Evolutionary conservation across 2,113 vertebrate genomes (phyloP), one percentile per base, ranked within the genome.

Genomic region (Lates calcarifer): DNA sequence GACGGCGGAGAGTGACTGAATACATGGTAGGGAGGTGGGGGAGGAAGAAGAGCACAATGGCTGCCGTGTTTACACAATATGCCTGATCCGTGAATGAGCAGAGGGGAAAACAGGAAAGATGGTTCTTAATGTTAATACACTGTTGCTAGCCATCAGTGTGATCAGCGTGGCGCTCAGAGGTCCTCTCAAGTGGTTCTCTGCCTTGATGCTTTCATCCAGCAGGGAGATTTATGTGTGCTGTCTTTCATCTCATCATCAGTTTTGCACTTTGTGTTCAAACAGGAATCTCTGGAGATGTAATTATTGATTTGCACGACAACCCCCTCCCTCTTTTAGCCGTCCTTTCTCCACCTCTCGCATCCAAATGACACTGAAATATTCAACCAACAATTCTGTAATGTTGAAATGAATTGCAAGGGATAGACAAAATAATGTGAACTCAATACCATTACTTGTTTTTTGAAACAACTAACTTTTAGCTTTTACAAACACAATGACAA

Each of bases 101-200:
- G 0, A 18, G 74, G 39, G 47, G 10, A 55, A 82, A 28, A 70
- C 24, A 47, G 63, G 58, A 72, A 68, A 64, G 63, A 87, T 77
- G 85, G 37, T 49, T 68, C 78, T 82, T 88, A 56, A 70, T 84
- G 80, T 39, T 58, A 76, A 87, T 83, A n/a, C 29, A 41, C 78
- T 61, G 73, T 60, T 74, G 63, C 39, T 45, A 17, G 70, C 26
- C 81, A 82, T 79, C 77, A 57, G 61, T 24, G 57, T 71, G 77
- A 74, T 82, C 74, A 51, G 64, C 83, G 85, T 51, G 58, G 24
- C 31, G 4, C 76, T 86, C 72, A 51, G 79, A 60, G 73, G 62
- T 55, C 79, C 47, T 45, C 70, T 81, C 10, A 11, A 89, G 79
- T 69, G 64, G 22, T 47, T 69, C 76, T 82, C 31, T 67, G 71